These are phyloP conservation scores for Avahi laniger DNA, from an alignment of 2,797 vertebrate species.

Conservation along the genomic window DNA sequence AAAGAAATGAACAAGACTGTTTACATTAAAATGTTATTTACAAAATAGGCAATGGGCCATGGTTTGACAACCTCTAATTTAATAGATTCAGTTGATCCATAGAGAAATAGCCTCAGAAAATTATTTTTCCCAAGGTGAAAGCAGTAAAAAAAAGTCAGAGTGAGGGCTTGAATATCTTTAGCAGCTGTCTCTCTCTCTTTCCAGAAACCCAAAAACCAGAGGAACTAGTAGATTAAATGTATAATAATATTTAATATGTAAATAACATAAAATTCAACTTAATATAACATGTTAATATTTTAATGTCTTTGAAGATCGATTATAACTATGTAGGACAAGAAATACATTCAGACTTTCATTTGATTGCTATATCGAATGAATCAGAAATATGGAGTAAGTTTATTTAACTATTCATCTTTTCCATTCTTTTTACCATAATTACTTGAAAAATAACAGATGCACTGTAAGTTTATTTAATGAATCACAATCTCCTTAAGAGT, in stretches of 20 bases:
- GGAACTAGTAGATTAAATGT: background rate
- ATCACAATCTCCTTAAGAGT: background rate
- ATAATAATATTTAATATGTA: background rate
- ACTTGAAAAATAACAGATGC: background rate
- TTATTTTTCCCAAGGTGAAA: background rate
- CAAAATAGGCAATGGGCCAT: background rate
- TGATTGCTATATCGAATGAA: background rate
- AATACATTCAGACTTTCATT: background rate
- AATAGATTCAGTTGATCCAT: background rate
- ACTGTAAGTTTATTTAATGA: background rate
- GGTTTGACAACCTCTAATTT: background rate
- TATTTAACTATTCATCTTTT: background rate
- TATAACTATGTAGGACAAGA: background rate
- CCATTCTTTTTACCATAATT: background rate
- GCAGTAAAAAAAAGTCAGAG: background rate
- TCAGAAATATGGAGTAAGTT: background rate
- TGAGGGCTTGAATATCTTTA: background rate
- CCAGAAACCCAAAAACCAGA: background rate
- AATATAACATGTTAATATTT: background rate
- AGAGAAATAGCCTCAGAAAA: background rate
- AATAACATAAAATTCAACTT: background rate
- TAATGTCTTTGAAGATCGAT: background rate
- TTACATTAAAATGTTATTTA: background rate
- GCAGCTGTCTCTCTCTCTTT: background rate
- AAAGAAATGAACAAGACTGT: background rate